Percentiles rank a stretch among this genome's conserved stretches.
Conservation (phyloP, 2,888 invertebrate genomes). For the Drosophila sordidula region DNA sequence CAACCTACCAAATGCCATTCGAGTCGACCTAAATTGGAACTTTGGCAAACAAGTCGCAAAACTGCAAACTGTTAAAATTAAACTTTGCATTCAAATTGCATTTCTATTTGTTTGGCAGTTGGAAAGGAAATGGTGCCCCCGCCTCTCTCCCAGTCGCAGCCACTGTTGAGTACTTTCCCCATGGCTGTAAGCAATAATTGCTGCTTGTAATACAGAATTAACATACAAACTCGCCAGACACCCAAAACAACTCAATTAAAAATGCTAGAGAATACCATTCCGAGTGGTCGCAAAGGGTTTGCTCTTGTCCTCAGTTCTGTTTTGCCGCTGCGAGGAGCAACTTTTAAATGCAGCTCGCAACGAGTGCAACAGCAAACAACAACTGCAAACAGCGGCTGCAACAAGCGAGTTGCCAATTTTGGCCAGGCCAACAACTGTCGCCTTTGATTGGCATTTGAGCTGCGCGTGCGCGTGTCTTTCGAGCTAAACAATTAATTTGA, state of each 20-base stretch:
- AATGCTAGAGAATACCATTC: constrained; percentile 36
- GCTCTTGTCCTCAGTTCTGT: neutral
- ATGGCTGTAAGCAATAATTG: constrained; percentile 51
- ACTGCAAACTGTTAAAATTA: constrained; percentile 49
- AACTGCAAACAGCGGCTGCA: neutral
- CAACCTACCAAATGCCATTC: constrained; percentile 51
- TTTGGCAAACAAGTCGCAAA: constrained; percentile 46
- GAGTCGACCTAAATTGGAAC: constrained; percentile 68
- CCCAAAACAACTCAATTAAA: constrained; percentile 58
- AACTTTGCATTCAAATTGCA: constrained; percentile 74
- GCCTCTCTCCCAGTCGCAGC: constrained; percentile 1
- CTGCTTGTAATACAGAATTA: constrained; percentile 45
- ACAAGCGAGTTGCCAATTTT: constrained; percentile 28
- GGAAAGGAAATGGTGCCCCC: constrained; percentile 27
- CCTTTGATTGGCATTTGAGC: constrained; percentile 75
- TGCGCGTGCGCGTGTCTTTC: constrained; percentile 77
- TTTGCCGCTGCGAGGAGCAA: constrained; percentile 21
- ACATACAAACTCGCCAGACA: constrained; percentile 41
- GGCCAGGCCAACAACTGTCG: constrained; percentile 41
- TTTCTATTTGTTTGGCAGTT: constrained; percentile 73
- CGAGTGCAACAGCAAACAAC: constrained; percentile 13
- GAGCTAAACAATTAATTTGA: constrained; percentile 81
- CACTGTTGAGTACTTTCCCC: constrained; percentile 31
- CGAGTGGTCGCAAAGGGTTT: constrained; percentile 43
- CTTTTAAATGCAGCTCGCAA: constrained; percentile 49